phyloP scores from a whole-genome alignment of 2,797 vertebrate species.

The Crenichthys baileyi region DNA sequence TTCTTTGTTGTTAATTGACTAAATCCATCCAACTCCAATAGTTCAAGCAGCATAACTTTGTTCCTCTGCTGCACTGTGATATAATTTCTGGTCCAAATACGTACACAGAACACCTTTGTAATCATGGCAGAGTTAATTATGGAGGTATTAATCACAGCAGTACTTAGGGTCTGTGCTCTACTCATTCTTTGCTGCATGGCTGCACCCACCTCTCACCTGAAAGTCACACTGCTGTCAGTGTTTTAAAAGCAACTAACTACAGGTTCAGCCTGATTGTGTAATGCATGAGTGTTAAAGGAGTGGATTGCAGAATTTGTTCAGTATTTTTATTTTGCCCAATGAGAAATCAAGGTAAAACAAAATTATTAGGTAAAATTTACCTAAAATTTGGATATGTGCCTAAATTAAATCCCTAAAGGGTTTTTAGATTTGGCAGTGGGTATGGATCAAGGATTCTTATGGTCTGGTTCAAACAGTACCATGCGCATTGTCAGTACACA shows the following conservation, averaged over 20 bases:
- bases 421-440: background rate
- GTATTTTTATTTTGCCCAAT: constrained; percentile 1
- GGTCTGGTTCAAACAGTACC: constrained; percentile 3
- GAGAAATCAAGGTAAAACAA: background rate
- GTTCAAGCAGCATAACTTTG: background rate
- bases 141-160: constrained; percentile 9
- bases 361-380: background rate
- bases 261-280: constrained; percentile 12
- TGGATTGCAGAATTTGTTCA: constrained; percentile 2
- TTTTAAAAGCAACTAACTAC: background rate
- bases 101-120: constrained; percentile 11
- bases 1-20: background rate
- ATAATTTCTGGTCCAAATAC: background rate
- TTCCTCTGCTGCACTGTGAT: background rate
- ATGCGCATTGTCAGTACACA: constrained; percentile 6
- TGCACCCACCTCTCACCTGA: constrained; percentile 14
- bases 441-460: background rate
- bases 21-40: background rate
- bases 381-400: background rate
- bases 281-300: constrained; percentile 2
- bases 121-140: constrained; percentile 22
- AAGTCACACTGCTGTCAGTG: background rate
- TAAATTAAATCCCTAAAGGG: background rate
- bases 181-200: constrained; percentile 12
- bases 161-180: constrained; percentile 16